These are phyloP conservation scores for Zaprionus gabonicus DNA, from an alignment of 1,140 invertebrate species.

Conservation along the genomic window DNA sequence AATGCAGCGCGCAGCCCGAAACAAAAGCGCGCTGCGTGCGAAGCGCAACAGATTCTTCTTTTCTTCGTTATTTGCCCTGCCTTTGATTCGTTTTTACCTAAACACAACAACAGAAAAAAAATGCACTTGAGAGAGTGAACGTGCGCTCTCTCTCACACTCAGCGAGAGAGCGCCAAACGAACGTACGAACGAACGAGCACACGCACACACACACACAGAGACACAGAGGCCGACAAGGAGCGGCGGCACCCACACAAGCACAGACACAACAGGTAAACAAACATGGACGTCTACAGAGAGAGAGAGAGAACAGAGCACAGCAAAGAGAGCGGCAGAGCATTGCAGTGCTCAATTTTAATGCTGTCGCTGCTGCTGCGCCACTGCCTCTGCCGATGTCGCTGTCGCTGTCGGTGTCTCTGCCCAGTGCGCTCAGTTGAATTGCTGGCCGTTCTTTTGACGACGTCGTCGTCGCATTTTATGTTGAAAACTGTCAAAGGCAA, in stretches of 20 bases:
- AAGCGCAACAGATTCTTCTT: conserved; percentile 80
- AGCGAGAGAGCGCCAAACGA: conserved; percentile 17
- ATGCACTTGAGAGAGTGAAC: conserved; percentile 75
- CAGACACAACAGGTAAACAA: conserved; percentile 74
- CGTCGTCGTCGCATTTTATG: conserved; percentile 69
- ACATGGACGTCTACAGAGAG: conserved; percentile 51
- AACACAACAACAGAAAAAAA: conserved; percentile 51
- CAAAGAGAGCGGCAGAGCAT: conserved; percentile 14
- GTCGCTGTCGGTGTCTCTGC: conserved; percentile 11
- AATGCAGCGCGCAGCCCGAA: conserved; percentile 59
- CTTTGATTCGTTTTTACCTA: conserved; percentile 81
- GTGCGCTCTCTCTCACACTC: conserved; percentile 36
- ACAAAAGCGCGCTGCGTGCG: conserved; percentile 61
- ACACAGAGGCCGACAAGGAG: conserved; percentile 12
- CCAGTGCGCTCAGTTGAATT: conserved; percentile 57
- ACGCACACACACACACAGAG: conserved; percentile 7
- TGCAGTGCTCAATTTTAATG: conserved; percentile 64
- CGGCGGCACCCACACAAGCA: conserved; percentile 46
- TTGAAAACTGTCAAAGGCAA: conserved; percentile 78
- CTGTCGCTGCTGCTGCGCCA: conserved; percentile 44
- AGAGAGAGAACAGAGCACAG: conserved; percentile 11
- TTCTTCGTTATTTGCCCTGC: conserved; percentile 79
- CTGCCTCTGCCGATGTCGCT: background rate
- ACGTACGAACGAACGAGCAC: conserved; percentile 16
- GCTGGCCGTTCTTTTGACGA: conserved; percentile 56